phyloP scores from a whole-genome alignment of 2,797 vertebrate species.

The Peromyscus melanophrys region DNA sequence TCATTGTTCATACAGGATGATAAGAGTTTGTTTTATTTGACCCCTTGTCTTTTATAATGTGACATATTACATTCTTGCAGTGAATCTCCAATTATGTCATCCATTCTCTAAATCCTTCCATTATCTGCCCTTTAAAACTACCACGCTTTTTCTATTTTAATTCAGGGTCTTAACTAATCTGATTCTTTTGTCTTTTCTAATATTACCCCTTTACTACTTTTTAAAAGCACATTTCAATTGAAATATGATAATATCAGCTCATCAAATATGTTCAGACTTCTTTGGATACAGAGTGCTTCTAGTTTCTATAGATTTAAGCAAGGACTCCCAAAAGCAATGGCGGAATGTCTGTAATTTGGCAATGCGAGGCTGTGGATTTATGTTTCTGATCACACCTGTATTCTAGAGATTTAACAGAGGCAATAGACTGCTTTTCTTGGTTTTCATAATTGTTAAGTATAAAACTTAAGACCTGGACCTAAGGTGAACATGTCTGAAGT shows the following conservation, averaged over 20 bases:
- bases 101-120: not conserved
- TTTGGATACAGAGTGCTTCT: not conserved
- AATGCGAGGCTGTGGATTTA: not conserved
- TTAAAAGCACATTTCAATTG: not conserved
- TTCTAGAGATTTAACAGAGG: not conserved
- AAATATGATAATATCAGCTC: not conserved
- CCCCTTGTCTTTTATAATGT: not conserved
- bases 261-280: not conserved
- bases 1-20: not conserved
- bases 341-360: not conserved
- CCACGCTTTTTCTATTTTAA: not conserved
- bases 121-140: not conserved
- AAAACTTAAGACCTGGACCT: not conserved
- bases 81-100: not conserved
- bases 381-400: not conserved
- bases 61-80: not conserved
- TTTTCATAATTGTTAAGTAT: not conserved
- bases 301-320: not conserved
- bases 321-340: not conserved
- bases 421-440: not conserved
- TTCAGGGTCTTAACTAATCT: not conserved
- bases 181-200: not conserved
- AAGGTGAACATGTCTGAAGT: not conserved
- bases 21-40: not conserved
- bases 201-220: constrained; percentile 39